Evolutionary conservation across 2,113 vertebrate species (phyloP), one percentile per base, ranked within the genome.

Genomic region (Collichthys lucidus): DNA sequence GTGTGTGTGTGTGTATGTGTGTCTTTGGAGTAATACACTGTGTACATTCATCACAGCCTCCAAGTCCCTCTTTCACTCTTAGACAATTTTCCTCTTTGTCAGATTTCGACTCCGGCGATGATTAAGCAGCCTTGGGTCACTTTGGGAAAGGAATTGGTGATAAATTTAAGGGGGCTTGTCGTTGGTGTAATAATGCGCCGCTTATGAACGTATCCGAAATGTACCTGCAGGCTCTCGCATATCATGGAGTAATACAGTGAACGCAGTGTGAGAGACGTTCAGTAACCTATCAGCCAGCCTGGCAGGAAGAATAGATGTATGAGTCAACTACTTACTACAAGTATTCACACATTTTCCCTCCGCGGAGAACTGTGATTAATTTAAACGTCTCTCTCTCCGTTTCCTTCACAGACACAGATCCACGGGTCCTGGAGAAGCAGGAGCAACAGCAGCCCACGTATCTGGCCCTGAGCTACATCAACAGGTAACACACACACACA

Each of bases 401-500:
- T 31, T 80, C 82, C 80, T 29, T 95, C 94, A 57, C 92, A 99
- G 98, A 99, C 95, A 99, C 98, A 83, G 98, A 99, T 92, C 98
- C 98, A 22, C 95, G 98, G 90, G 97, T 99, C 63, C 94, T 99
- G 96, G 98, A 99, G 93, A 98, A 99, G 94, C 98, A 99, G 94
- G 98, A 99, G 92, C 95, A 99, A 91, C 98, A 99, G 91, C 98
- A 99, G 92, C 98, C 98, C 80, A 99, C 98, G 49, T 99, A 99
- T 89, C 96, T 99, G 79, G 98, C 98, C 92, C 94, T 99, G 80
- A 99, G 98, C 94, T 99, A 99, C 94, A 98, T 99, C 92, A 99
- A 99, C 94, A 98, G 98, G 98, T 99, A 92, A 67, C n/a, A 59
- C 69, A n/a, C n/a, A n/a, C n/a, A n/a, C n/a, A n/a, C n/a, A n/a